Evolutionary conservation across 2,797 vertebrate genomes (phyloP).

Genomic region (Thalassophryne amazonica): DNA sequence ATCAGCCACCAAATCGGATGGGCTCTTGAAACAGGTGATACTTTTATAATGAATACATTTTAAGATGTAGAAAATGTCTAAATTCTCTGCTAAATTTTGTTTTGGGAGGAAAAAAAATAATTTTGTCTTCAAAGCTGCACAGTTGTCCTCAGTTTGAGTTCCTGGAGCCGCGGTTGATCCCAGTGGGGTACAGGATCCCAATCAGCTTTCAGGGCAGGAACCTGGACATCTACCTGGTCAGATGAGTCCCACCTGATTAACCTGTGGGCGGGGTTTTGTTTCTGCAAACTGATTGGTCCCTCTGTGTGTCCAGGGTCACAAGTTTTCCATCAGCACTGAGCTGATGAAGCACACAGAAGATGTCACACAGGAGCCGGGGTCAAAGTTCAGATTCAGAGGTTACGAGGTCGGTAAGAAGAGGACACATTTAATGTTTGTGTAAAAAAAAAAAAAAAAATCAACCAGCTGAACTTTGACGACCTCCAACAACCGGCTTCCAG

Average conservation of each 20-base stretch:
- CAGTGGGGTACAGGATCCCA: slow-evolving; percentile 62
- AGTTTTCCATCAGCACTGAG: slow-evolving; percentile 72
- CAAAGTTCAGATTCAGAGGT: slow-evolving; percentile 68
- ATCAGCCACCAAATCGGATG: no score
- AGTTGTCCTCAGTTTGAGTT: slow-evolving; percentile 78
- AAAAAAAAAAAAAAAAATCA: no score
- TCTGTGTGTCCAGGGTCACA: slow-evolving; percentile 41
- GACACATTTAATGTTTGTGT: not conserved
- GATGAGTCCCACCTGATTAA: not conserved
- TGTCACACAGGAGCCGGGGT: slow-evolving; percentile 21
- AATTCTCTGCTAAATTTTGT: no score
- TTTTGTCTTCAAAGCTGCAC: slow-evolving; percentile 55
- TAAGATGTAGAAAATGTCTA: no score
- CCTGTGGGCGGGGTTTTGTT: not conserved
- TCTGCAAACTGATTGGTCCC: not conserved
- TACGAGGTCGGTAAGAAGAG: slow-evolving; percentile 58
- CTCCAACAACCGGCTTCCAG: no score
- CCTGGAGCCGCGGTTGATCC: slow-evolving; percentile 64
- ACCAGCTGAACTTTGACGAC: no score
- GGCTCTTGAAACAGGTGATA: no score
- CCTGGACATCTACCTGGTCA: slow-evolving; percentile 68
- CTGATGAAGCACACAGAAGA: slow-evolving; percentile 69
- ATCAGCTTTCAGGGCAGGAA: slow-evolving; percentile 77
- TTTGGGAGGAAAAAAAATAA: no score
- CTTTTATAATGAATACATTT: no score